Conservation (phyloP, 2,113 vertebrate species). For the Oxyura jamaicensis region DNA sequence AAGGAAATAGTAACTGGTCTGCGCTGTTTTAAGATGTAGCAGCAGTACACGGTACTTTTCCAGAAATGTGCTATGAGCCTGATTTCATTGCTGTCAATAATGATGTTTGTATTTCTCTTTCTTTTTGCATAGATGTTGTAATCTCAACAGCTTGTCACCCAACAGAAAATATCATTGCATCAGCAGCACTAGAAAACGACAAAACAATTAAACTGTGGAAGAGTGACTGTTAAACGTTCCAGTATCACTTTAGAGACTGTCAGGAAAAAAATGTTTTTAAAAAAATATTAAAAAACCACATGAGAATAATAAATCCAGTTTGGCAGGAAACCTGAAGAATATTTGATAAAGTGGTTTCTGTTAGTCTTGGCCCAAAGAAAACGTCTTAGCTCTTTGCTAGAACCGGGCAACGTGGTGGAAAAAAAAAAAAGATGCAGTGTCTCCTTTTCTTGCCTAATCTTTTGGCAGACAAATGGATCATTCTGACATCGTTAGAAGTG, state of each 20-base stretch:
- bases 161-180: constrained; percentile 98
- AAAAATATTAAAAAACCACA: not conserved
- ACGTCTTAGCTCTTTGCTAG: constrained; percentile 46
- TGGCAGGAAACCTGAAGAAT: constrained; percentile 44
- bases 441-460: constrained; percentile 49
- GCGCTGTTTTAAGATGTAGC: not conserved
- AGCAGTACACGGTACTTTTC: not conserved
- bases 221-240: constrained; percentile 92
- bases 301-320: constrained; percentile 1
- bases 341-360: constrained; percentile 48
- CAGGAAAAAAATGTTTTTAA: constrained; percentile 27
- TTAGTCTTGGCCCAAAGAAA: constrained; percentile 58
- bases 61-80: not conserved
- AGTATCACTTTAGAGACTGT: constrained; percentile 50
- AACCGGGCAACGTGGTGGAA: constrained; percentile 9
- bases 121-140: constrained; percentile 87
- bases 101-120: not conserved
- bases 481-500: constrained; percentile 13
- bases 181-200: constrained; percentile 97
- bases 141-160: constrained; percentile 98
- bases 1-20: not conserved
- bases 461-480: constrained; percentile 29
- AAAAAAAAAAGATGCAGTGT: constrained; percentile 12
- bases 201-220: constrained; percentile 99
- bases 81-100: not conserved